Percentiles rank a stretch among this genome's conserved stretches.
These are phyloP conservation scores for Malthinus flaveolus DNA, from an alignment of 2,888 invertebrate genomes.

Conservation along the genomic window DNA sequence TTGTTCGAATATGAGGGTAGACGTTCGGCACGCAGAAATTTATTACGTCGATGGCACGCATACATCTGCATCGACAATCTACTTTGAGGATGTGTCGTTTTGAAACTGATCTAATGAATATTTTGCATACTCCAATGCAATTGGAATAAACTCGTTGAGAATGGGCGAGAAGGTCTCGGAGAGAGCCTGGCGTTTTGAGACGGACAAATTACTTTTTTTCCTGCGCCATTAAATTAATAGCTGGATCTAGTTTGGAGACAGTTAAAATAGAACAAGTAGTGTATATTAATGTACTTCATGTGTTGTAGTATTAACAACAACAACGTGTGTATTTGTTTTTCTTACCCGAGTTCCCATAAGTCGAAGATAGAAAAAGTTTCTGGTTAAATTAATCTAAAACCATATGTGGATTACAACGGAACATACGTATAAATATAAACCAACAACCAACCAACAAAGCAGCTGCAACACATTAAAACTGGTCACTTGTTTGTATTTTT, in stretches of 20 bases:
- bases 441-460: constrained; percentile 6
- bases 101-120: too few species aligned
- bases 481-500: constrained; percentile 15
- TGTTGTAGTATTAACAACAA: constrained; percentile 1
- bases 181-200: too few species aligned
- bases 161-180: too few species aligned
- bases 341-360: constrained; percentile 31
- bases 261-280: neutral
- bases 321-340: constrained; percentile 22
- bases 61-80: neutral
- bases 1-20: constrained; percentile 11
- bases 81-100: too few species aligned
- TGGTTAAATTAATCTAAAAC: constrained; percentile 31
- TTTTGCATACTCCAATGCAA: too few species aligned
- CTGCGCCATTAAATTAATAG: too few species aligned
- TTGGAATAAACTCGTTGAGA: too few species aligned
- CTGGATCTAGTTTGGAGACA: too few species aligned
- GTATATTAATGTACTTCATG: constrained; percentile 13
- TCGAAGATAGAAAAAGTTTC: constrained; percentile 25
- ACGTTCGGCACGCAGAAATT: constrained; percentile 14
- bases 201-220: too few species aligned
- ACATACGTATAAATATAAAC: too few species aligned
- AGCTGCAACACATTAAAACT: constrained; percentile 23
- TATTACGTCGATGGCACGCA: neutral
- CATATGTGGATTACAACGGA: constrained; percentile 30